Evolutionary conservation across 2,888 invertebrate genomes (phyloP).

Genomic region (Deilephila elpenor): DNA sequence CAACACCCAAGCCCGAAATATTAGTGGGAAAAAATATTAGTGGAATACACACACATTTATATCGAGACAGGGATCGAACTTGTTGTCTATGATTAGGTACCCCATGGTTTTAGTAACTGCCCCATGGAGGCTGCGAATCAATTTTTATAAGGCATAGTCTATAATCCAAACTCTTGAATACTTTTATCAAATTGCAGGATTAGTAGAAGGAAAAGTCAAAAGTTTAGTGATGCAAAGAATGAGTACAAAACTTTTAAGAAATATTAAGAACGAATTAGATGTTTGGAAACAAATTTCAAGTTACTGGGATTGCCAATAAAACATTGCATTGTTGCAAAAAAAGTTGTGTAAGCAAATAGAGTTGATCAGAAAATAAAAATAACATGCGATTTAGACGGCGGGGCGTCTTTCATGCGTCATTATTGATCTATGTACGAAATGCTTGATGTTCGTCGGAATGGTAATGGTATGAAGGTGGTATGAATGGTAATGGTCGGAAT

Average conservation of each 20-base stretch:
- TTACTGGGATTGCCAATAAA: background rate
- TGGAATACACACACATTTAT: too few relatives aligned
- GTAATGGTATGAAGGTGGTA: too few relatives aligned
- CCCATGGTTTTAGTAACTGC: too few relatives aligned
- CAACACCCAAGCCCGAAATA: too few relatives aligned
- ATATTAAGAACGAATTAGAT: background rate
- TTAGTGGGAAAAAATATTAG: too few relatives aligned
- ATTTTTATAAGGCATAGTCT: too few relatives aligned
- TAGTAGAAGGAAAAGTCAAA: background rate
- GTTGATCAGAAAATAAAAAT: conserved; percentile 10
- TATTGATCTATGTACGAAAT: background rate
- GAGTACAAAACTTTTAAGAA: background rate
- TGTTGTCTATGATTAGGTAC: too few relatives aligned
- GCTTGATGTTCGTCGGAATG: background rate
- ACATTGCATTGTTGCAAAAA: background rate
- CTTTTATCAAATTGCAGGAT: background rate
- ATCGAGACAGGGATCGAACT: too few relatives aligned
- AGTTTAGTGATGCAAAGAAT: background rate
- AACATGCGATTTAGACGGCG: conserved; percentile 2
- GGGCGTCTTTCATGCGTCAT: conserved; percentile 17
- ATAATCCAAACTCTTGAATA: too few relatives aligned
- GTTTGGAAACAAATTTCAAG: background rate
- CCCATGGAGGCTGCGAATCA: too few relatives aligned
- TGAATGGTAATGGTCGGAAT: too few relatives aligned
- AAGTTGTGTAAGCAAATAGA: background rate